Base-by-base conservation (phyloP, 2,888 invertebrate species). In the Muscina levida region DNA sequence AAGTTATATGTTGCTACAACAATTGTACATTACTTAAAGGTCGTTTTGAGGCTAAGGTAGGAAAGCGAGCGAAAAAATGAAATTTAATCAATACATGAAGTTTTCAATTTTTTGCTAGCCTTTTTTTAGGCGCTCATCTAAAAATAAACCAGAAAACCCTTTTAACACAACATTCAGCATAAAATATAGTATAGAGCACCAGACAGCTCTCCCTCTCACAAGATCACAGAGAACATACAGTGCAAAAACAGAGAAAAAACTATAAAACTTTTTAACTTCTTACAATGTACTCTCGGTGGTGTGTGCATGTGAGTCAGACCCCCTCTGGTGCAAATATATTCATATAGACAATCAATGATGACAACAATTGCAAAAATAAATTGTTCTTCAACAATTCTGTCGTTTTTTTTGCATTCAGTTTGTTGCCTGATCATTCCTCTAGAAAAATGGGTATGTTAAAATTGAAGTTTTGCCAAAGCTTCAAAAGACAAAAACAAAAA, bases 321-420 rank as follows among this genome's bases (percentile, higher is more conserved):
- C 88, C 88, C 87, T 86, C 87, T 84, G 86, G 87, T 85, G 88
- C 86, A 88, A 88, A 88, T 88, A 88, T 88, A 88, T 88, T 88
- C 87, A 88, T 88, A 88, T 88, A 87, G 86, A 86, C 88, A 88
- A 88, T 88, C 88, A 87, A 88, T 88, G 87, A 88, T 88, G 88
- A 87, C 88, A 87, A 87, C 87, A 87, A 88, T 87, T 88, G 88
- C 86, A 70, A 82, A 80, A 75, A 77, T 76, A 74, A 80, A 82
- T 81, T 81, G 81, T 81, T 77, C 81, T 67, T 48, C 77, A 66
- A 22, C 19, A 57, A 59, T 56, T 70, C n/a, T 65, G 19, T 68
- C 11, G 2, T 71, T 26, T 8, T 39, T 0, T 22, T 42, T 44
- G 22, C 10, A 48, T 22, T 44, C 22, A 42, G 19, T 53, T 51